Evolutionary conservation across 2,888 invertebrate species (phyloP), one percentile per base, ranked within the genome.

Genomic region (Netelia fuscicornis): DNA sequence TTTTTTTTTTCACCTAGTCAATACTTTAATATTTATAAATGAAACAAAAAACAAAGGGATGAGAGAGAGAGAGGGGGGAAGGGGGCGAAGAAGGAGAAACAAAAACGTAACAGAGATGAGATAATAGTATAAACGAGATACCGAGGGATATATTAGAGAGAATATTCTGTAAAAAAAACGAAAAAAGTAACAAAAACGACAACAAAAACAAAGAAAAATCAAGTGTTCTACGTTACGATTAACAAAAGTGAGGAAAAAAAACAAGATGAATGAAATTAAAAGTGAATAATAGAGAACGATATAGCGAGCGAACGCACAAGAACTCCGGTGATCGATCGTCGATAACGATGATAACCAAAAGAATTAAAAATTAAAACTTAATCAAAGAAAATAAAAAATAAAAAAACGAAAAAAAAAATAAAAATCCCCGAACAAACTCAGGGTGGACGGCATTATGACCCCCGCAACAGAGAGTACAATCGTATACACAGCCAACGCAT

Each of bases 401-500:
- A 67, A 78, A 77, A 85, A 74, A 85, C 20, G 20, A 81, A 85
- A 74, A 77, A 77, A 87, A 81, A 68, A 77, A 85, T 70, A 85
- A 81, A 88, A 87, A 86, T 20, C 20, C 10, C 79, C 82, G 58
- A 91, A 90, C 86, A 74, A 92, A 92, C 93, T 93, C 93, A 93
- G 93, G 93, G 93, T 92, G 91, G 88, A 91, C 87, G 79, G 88
- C 92, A 92, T 91, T 91, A 92, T 92, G 92, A 92, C 91, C 91
- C 91, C 91, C 91, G 91, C 81, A 93, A 93, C 93, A 90, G 91
- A 91, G 92, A 93, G 93, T 93, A 93, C 93, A 93, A 93, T 93
- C 92, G 91, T 93, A 93, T 93, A 93, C 92, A 93, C 92, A 93
- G 93, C 93, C 93, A 93, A 93, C 91, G 88, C 90, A 92, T 90